phyloP scores from a whole-genome alignment of 2,113 vertebrate genomes.

The Laticauda colubrina region DNA sequence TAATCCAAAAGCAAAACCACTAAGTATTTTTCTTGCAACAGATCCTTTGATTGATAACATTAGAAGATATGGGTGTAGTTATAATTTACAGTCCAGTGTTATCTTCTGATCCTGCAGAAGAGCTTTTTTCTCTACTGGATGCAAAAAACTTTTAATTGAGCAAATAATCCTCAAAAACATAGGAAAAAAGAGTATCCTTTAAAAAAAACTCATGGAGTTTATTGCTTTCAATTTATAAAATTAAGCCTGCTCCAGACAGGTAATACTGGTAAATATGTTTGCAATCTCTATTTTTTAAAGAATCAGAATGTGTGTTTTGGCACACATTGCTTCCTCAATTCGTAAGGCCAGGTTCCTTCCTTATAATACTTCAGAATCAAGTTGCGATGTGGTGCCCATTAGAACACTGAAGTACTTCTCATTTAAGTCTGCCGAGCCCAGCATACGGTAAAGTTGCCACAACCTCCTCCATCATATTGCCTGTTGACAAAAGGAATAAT shows the following conservation, averaged over 20 bases:
- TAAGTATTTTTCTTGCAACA: slow-evolving; percentile 54
- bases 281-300: slow-evolving; percentile 67
- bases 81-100: slow-evolving; percentile 60
- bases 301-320: slow-evolving; percentile 61
- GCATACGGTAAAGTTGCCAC: slow-evolving; percentile 71
- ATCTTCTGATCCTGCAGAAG: slow-evolving; percentile 71
- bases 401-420: slow-evolving; percentile 70
- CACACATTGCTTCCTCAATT: slow-evolving; percentile 68
- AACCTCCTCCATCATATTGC: slow-evolving; percentile 76
- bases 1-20: slow-evolving; percentile 51
- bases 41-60: slow-evolving; percentile 53
- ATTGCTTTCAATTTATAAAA: slow-evolving; percentile 79
- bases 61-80: slow-evolving; percentile 51
- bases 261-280: slow-evolving; percentile 68
- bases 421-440: slow-evolving; percentile 73
- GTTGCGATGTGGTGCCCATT: slow-evolving; percentile 65
- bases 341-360: slow-evolving; percentile 67
- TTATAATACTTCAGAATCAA: slow-evolving; percentile 70
- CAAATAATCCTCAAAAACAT: slow-evolving; percentile 71
- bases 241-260: slow-evolving; percentile 78
- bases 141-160: slow-evolving; percentile 70
- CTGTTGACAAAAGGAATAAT: slow-evolving; percentile 84
- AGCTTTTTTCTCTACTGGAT: slow-evolving; percentile 62
- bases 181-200: slow-evolving; percentile 44
- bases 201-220: slow-evolving; percentile 77